These are phyloP conservation scores for Hirundo rustica DNA, from an alignment of 2,797 vertebrate species.

Conservation along the genomic window DNA sequence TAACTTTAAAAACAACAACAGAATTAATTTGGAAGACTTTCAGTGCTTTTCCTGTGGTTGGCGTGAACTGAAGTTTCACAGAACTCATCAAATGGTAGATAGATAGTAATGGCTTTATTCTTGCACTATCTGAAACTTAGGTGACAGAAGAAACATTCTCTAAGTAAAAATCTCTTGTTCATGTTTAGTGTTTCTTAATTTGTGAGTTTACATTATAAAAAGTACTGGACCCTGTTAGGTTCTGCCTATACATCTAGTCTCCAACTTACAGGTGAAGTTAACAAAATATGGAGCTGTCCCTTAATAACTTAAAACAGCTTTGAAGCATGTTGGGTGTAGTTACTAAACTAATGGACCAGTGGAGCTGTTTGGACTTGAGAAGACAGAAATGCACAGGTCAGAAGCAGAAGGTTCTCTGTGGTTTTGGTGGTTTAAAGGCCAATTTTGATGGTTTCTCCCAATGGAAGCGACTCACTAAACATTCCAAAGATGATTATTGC, in stretches of 20 bases:
- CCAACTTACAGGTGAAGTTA: not conserved
- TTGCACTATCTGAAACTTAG: not conserved
- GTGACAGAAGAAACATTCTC: not conserved
- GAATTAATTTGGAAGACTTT: not conserved
- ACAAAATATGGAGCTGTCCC: not conserved
- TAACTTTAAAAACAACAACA: not conserved
- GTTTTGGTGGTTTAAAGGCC: not conserved
- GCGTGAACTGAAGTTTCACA: not conserved
- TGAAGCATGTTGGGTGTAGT: not conserved
- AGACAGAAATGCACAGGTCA: not conserved
- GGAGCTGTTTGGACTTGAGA: not conserved
- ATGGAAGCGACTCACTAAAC: rapidly evolving
- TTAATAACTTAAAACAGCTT: not conserved
- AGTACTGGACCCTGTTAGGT: not conserved
- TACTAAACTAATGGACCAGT: not conserved
- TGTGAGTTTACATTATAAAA: not conserved
- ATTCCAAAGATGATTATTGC: not conserved
- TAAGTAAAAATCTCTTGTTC: not conserved
- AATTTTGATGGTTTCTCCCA: not conserved
- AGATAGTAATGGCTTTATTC: constrained; percentile 5
- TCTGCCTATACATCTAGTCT: not conserved
- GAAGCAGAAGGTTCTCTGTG: not conserved
- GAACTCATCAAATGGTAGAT: not conserved
- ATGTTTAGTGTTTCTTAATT: not conserved
- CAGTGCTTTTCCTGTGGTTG: not conserved